Base-by-base conservation (phyloP, 2,113 vertebrate species). In the Oryzias melastigma region DNA sequence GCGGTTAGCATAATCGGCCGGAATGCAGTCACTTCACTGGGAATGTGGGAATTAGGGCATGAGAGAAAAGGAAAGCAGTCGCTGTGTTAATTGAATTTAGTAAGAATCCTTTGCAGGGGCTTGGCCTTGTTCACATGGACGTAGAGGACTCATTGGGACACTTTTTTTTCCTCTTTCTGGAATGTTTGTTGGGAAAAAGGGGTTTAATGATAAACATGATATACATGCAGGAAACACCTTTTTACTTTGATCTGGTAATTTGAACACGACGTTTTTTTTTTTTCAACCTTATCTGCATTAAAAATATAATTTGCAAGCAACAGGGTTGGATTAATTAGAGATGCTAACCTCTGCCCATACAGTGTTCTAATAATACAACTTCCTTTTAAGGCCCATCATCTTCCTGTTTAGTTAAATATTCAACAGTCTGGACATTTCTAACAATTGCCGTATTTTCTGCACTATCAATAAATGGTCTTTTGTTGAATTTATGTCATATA, bases 271-370 rank as follows among this genome's bases (percentile, higher is more conserved):
- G n/a, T 71, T 70, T 42, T 67, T 62, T 64, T 10, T 50, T 42
- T 13, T 12, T 58, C 60, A 60, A 66, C 55, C 70, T 79, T 68
- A 82, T 82, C 81, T 85, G 73, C 80, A 78, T 82, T 86, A 81
- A 83, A 86, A 89, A 83, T 82, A 80, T 68, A 90, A 88, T 91
- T 90, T 90, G 87, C 88, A 90, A 88, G 80, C 88, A 90, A 91
- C 88, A 90, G 88, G 87, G 86, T 86, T 80, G 55, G 74, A 80
- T 86, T 89, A 90, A 91, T 90, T 89, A 88, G 85, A 82, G 67
- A 68, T 82, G 79, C 82, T 89, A 80, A 90, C 83, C 87, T 89
- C 78, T 87, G 81, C 82, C 69, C 71, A 70, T 77, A 81, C 70
- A 58, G 75, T 82, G 81, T 77, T 57, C 72, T 73, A 44, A 69